phyloP scores from a whole-genome alignment of 1,140 invertebrate genomes.

The Polyergus mexicanus region DNA sequence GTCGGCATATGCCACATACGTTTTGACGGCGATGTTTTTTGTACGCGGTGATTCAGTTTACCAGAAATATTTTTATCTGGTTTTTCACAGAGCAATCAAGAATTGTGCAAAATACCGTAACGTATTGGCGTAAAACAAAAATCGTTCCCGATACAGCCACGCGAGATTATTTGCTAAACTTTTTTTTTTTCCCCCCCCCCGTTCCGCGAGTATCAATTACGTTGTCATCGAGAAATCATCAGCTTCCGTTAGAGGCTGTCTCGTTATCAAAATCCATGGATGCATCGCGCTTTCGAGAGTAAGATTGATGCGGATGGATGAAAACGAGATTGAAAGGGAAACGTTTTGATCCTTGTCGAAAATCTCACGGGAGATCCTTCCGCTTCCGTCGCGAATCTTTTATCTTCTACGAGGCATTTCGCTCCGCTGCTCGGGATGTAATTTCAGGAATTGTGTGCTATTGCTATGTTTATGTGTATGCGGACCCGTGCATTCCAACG shows the following conservation, averaged over 20 bases:
- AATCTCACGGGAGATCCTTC: slow-evolving; percentile 65
- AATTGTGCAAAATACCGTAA: slow-evolving; percentile 12
- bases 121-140: slow-evolving; percentile 5
- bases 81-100: slow-evolving; percentile 37
- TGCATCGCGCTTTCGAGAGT: slow-evolving; percentile 35
- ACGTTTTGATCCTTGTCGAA: slow-evolving; percentile 68
- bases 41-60: slow-evolving; percentile 13
- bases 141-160: not conserved
- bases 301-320: slow-evolving; percentile 44
- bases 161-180: not conserved
- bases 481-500: slow-evolving; percentile 53
- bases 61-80: slow-evolving; percentile 40
- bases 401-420: slow-evolving; percentile 30
- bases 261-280: slow-evolving; percentile 29
- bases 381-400: slow-evolving; percentile 51
- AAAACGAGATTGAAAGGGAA: slow-evolving; percentile 45
- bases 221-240: slow-evolving; percentile 30
- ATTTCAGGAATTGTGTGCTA: slow-evolving; percentile 77
- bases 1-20: slow-evolving; percentile 3
- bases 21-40: slow-evolving; percentile 23
- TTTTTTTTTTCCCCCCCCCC: too few relatives aligned
- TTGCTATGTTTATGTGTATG: slow-evolving; percentile 77
- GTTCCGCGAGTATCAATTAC: slow-evolving; percentile 38
- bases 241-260: slow-evolving; percentile 13
- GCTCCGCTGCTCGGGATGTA: slow-evolving; percentile 61